These are phyloP conservation scores for Mesitornis unicolor DNA, from an alignment of 2,113 vertebrate species.

Conservation along the genomic window DNA sequence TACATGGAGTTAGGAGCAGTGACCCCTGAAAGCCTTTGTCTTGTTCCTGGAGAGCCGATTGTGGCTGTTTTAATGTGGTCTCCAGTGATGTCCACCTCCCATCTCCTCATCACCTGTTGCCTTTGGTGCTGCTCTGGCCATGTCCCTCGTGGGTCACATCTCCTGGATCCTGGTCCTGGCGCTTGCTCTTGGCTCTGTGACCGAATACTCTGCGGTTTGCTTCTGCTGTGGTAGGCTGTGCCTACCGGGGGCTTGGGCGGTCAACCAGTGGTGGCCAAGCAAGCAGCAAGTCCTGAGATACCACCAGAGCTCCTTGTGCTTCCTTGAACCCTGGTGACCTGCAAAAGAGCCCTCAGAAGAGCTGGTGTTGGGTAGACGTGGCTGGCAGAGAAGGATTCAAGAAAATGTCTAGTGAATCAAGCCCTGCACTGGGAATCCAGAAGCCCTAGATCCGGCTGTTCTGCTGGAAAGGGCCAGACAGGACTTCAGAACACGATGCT, in stretches of 20 bases:
- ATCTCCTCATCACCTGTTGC: background rate
- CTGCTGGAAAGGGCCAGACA: background rate
- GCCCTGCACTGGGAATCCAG: background rate
- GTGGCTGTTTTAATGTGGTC: background rate
- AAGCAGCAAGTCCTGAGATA: background rate
- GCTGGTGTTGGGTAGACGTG: background rate
- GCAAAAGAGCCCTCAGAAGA: background rate
- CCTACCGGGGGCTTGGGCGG: background rate
- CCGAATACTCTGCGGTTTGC: background rate
- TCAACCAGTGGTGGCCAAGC: background rate
- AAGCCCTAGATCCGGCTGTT: background rate
- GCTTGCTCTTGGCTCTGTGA: background rate
- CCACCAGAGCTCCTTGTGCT: background rate
- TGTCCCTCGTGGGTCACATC: background rate
- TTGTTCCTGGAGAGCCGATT: background rate
- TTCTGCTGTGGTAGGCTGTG: background rate
- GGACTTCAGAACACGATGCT: fast-evolving
- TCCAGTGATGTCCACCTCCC: background rate
- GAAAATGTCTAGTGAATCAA: background rate
- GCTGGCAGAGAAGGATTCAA: background rate
- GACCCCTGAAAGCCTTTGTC: background rate
- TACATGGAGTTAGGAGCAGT: background rate
- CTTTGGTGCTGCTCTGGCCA: fast-evolving
- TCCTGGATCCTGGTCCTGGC: background rate
- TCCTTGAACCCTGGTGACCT: background rate